A percentile compares a stretch with the other conserved stretches of the same genome.
Evolutionary conservation across 2,888 invertebrate species (phyloP).

Genomic region (Sceliomorpha sp.): DNA sequence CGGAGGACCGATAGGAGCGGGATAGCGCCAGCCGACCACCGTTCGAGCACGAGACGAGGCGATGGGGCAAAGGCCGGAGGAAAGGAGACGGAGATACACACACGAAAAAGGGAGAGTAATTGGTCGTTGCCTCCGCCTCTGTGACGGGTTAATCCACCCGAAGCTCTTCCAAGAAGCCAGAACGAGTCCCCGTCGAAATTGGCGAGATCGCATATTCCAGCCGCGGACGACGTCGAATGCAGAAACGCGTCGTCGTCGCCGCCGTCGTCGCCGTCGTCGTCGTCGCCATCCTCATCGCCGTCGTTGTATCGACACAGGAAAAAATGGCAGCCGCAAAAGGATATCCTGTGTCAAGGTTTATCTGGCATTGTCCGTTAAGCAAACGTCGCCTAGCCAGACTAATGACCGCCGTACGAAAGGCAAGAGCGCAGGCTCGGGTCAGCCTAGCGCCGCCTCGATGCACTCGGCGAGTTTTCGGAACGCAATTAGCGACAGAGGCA

Average conservation of each 20-base stretch:
- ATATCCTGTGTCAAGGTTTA: constrained; percentile 67
- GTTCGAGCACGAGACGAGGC: constrained; percentile 66
- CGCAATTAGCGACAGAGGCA: constrained; percentile 61
- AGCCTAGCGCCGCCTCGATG: constrained; percentile 68
- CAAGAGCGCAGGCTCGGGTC: constrained; percentile 63
- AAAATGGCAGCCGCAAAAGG: constrained; percentile 64
- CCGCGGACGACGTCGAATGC: too few species aligned
- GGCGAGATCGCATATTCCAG: too few species aligned
- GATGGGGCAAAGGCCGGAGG: constrained; percentile 29
- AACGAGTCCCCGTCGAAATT: constrained; percentile 47
- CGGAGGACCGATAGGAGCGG: constrained; percentile 66
- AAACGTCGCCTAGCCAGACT: constrained; percentile 67
- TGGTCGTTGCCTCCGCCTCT: constrained; percentile 68
- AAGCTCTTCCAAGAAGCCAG: constrained; percentile 73
- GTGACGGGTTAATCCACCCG: constrained; percentile 78
- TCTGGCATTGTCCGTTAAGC: constrained; percentile 52
- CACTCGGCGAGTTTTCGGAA: constrained; percentile 68
- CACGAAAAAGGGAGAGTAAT: constrained; percentile 58
- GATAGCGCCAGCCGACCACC: constrained; percentile 67
- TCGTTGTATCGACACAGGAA: constrained; percentile 52
- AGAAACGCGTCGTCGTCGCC: too few species aligned
- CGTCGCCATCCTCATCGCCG: too few species aligned
- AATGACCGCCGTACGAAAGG: constrained; percentile 46
- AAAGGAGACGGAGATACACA: constrained; percentile 40
- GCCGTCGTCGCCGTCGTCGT: too few species aligned